Evolutionary conservation across 1,140 invertebrate genomes (phyloP), one percentile per base, ranked within the genome.

Genomic region (Lepidurus packardi): DNA sequence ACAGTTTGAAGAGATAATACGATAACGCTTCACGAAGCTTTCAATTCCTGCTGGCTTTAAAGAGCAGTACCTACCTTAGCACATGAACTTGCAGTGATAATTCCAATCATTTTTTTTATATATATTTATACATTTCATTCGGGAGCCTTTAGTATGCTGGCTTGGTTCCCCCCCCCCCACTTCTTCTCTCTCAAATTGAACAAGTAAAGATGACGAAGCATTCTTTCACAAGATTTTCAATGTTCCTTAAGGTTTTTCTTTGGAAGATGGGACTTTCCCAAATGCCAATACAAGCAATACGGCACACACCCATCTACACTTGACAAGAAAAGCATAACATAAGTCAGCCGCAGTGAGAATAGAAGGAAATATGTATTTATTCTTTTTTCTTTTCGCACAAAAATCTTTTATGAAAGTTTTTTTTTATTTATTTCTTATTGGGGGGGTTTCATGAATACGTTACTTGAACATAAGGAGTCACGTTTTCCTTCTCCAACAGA

Each of bases 131-230:
- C 1, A 65, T 65, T 65, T 65, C 53, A 13, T 47, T 7, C 16
- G 16, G 16, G 45, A 11, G 10, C 45, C 16, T n/a, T 5, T 4
- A 65, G 47, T 65, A 11, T 47, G 13, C 47, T 65, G 9, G 21
- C 47, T 65, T 16, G 13, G 53, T 13, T 5, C 21, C 1, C 34
- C 34, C 25, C 34, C 34, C 3, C 3, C 34, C 4, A 4, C 34
- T 34, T 0, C 53, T 65, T 65, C 53, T 21, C 53, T 21, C 21
- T n/a, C 13, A 21, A 65, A 65, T n/a, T 21, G 53, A 65, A 65
- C 53, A 13, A 16, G 53, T 65, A 65, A 65, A 65, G 53, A 65
- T 65, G 53, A 65, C 53, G 53, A n/a, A 65, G 53, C 53, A 65
- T 65, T n/a, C 16, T 65, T 65, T 13, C 53, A 65, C 53, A 1